Evolutionary conservation across 1,140 invertebrate species (phyloP), one percentile per base, ranked within the genome.

Genomic region (Micrasema minimum): DNA sequence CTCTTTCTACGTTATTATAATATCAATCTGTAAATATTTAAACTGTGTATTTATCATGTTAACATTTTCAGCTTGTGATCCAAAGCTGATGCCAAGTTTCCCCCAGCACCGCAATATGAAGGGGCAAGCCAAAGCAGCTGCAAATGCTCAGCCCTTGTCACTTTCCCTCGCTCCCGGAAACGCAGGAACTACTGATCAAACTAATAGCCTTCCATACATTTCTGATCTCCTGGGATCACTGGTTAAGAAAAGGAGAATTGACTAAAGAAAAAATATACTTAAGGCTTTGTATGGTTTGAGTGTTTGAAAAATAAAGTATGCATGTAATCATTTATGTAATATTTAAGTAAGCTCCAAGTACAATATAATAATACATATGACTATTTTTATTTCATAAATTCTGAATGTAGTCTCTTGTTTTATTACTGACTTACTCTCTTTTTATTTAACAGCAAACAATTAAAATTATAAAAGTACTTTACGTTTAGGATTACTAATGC

Each of bases 1-100:
- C n/a, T n/a, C n/a, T n/a, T n/a, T n/a, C n/a, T n/a, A n/a, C n/a
- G n/a, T n/a, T n/a, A n/a, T n/a, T n/a, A n/a, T n/a, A n/a, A n/a
- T n/a, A n/a, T n/a, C n/a, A n/a, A n/a, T n/a, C n/a, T n/a, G n/a
- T n/a, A n/a, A n/a, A n/a, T n/a, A n/a, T n/a, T n/a, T n/a, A n/a
- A n/a, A n/a, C n/a, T n/a, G n/a, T n/a, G n/a, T n/a, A n/a, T n/a
- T n/a, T n/a, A n/a, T n/a, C n/a, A n/a, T n/a, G n/a, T n/a, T n/a
- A n/a, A n/a, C n/a, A n/a, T 88, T 87, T 69, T 6, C 79, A 96
- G 95, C 96, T 0, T 98, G 96, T 85, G 95, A 97, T 82, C 94
- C 96, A 1, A 94, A 96, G 77, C 84, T 98, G 77, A 98, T 98
- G 96, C 96, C 96, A 26, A 96, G 95, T 76, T 98, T 97, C 80